phyloP scores from a whole-genome alignment of 2,113 vertebrate genomes.

The Gobius niger region DNA sequence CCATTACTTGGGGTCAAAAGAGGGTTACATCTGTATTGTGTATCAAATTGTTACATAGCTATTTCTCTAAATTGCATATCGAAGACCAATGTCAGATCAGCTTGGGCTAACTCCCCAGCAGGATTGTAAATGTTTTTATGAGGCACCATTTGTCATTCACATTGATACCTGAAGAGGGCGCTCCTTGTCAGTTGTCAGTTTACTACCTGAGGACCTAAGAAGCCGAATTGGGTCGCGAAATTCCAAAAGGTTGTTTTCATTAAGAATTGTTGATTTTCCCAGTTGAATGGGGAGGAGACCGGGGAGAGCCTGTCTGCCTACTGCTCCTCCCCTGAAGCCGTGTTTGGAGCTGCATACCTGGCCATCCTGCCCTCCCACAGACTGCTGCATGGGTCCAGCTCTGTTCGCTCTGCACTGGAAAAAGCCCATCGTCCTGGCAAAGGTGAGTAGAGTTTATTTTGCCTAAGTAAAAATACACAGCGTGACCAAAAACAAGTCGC shows the following conservation, averaged over 20 bases:
- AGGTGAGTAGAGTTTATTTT: constrained; percentile 69
- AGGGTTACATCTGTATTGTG: not conserved
- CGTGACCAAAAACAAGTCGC: no score
- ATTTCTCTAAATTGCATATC: not conserved
- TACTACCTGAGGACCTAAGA: no score
- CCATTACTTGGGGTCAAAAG: constrained; percentile 1
- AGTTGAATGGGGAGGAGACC: constrained; percentile 83
- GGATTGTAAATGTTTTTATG: no score
- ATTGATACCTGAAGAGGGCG: no score
- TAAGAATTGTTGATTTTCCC: constrained; percentile 5
- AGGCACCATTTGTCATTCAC: no score
- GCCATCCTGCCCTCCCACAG: constrained; percentile 85
- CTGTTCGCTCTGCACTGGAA: constrained; percentile 75
- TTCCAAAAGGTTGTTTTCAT: not conserved
- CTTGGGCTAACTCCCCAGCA: not conserved
- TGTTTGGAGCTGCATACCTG: constrained; percentile 88
- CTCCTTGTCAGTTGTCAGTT: no score
- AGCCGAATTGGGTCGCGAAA: not conserved
- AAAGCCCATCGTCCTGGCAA: constrained; percentile 74
- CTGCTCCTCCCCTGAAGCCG: constrained; percentile 85
- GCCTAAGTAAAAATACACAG: not conserved
- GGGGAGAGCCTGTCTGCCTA: constrained; percentile 87
- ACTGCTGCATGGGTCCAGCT: constrained; percentile 82
- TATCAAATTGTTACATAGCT: not conserved
- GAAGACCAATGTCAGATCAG: not conserved